Base-by-base conservation (phyloP, 1,140 invertebrate species). In the Cryptotermes secundus region DNA sequence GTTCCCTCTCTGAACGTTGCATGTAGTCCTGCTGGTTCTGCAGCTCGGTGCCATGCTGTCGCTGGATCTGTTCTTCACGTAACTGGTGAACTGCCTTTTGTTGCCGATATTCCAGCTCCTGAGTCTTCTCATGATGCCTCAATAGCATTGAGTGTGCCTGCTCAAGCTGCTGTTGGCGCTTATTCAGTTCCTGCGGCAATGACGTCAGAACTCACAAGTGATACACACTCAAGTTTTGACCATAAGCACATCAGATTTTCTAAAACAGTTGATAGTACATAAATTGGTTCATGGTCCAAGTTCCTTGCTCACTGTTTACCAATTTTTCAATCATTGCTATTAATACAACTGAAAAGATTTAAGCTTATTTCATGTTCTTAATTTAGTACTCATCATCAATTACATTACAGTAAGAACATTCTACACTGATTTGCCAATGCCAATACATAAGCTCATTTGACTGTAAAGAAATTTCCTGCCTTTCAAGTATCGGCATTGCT, bases 21-120 rank as follows among this genome's bases (percentile, higher is more conserved):
- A 98, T 99, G 89, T 99, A 99, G 88, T 99, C 98, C 87, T 97
- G 95, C 91, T 99, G 96, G 93, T 99, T 99, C 85, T 95, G 94
- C 87, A 99, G 91, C 91, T 99, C 99, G 9, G 97, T 99, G 86
- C 95, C 93, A 90, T 99, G 98, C 90, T 99, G 98, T 88, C 96
- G 93, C 85, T 93, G 93, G 86, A 98, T 94, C 89, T 96, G 96
- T 87, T 99, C 98, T 88, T 98, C 97, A 83, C 97, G 92, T 87
- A 99, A 90, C 82, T 95, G 93, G 89, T 99, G 98, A 72, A 99
- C 96, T 81, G 96, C 96, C 88, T 97, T 96, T 89, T 99, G 97
- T 89, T 99, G 98, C 85, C 96, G 91, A 89, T 97, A 98, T 89
- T 99, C 98, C 82, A 99, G 90, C 88, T 99, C 97, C 89, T 98